Base-by-base conservation (phyloP, 2,888 invertebrate genomes). In the Yponomeuta evonymella region DNA sequence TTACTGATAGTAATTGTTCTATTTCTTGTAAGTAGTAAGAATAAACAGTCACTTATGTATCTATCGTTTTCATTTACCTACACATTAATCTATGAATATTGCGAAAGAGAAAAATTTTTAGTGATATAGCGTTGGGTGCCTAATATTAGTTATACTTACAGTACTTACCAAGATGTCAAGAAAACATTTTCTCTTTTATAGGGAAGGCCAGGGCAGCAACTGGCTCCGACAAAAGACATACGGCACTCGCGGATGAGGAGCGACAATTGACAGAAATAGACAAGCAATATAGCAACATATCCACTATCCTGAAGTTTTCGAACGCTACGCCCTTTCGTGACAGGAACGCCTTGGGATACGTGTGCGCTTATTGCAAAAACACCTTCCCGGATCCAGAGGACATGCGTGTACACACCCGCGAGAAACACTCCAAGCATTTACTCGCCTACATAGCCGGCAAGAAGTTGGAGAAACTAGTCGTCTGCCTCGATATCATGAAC, bases 251-350 rank as follows among this genome's bases (percentile, higher is more conserved):
- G 51, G 51, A 58, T 5, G 51, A 58, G 51, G 51, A 48, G 8
- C 62, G 85, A 77, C 82, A 84, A 77, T 73, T 86, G 62, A 81
- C 85, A 3, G 85, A 89, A 78, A 85, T 88, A 86, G 88, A 89
- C 81, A 92, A 90, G 75, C 91, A 90, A 73, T 89, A 89, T 86
- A 89, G 90, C 74, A 92, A 92, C 76, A 78, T 92, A 58, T 87
- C 82, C 63, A 87, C 88, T 0, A 75, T 92, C 58, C 83, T 92
- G 62, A 85, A 85, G 74, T 85, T 81, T 71, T 90, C 91, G 0
- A 92, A 91, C 74, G 88, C 81, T 0, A 92, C 91, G 1, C 91
- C 91, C 1, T 91, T 92, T 75, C 89, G 88, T 73, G 89, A 88
- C 73, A 79, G 90, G 36, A 90, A 89, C 64, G 91, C 89, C 72